phyloP scores from a whole-genome alignment of 1,140 invertebrate species.

The Drosophila erecta region DNA sequence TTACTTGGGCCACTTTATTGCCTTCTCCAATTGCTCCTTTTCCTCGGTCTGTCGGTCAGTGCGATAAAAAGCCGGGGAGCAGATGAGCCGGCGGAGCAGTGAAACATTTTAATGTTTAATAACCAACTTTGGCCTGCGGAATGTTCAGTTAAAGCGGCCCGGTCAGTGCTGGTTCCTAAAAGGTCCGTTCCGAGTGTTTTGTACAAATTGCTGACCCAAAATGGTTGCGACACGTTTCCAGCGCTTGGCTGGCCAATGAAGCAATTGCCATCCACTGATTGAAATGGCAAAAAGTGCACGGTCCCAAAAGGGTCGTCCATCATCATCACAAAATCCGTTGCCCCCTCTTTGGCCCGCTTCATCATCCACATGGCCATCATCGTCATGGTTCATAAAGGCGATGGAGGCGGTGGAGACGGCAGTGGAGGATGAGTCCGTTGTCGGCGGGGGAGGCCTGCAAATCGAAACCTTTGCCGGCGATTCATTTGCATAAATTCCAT shows the following conservation, averaged over 20 bases:
- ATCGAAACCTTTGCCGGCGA: slow-evolving; percentile 48
- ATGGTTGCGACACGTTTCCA: slow-evolving; percentile 59
- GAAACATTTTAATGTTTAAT: slow-evolving; percentile 62
- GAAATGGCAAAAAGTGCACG: slow-evolving; percentile 57
- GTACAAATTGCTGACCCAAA: slow-evolving; percentile 67
- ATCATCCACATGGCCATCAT: slow-evolving; percentile 21
- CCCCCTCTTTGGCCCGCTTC: background rate
- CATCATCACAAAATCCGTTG: slow-evolving; percentile 9
- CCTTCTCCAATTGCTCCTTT: slow-evolving; percentile 30
- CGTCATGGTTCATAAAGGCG: slow-evolving; percentile 40
- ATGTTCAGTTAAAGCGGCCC: slow-evolving; percentile 41
- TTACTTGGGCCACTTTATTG: slow-evolving; percentile 46
- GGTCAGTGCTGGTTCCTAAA: slow-evolving; percentile 20
- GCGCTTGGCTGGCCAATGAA: slow-evolving; percentile 54
- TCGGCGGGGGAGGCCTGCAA: slow-evolving; percentile 24
- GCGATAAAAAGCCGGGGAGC: slow-evolving; percentile 6
- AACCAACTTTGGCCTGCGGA: slow-evolving; percentile 63
- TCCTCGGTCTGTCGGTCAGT: slow-evolving; percentile 18
- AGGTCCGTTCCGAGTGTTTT: slow-evolving; percentile 46
- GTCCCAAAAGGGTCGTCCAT: slow-evolving; percentile 46
- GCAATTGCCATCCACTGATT: slow-evolving; percentile 64
- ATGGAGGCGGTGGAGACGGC: too few relatives aligned
- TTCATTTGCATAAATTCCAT: slow-evolving; percentile 68
- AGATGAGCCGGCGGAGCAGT: background rate
- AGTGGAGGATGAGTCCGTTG: background rate